These are phyloP conservation scores for Biston stratarius DNA, from an alignment of 2,888 invertebrate species.

Conservation along the genomic window DNA sequence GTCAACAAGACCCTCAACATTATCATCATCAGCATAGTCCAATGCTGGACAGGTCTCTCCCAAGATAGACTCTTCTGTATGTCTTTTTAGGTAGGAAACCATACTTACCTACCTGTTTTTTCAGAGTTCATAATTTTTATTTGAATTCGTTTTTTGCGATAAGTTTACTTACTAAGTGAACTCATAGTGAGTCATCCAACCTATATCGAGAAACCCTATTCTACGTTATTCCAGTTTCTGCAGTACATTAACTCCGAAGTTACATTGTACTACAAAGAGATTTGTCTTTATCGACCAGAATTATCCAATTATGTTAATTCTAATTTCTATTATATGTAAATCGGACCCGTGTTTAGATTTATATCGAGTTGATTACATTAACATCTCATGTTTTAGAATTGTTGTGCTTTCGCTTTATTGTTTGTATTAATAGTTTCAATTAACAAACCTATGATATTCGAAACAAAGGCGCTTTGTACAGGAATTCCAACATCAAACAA, in stretches of 20 bases:
- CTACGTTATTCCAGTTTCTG: slow-evolving; percentile 25
- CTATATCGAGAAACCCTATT: slow-evolving; percentile 19
- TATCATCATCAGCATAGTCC: no score
- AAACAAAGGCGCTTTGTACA: slow-evolving; percentile 53
- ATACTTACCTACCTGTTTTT: background rate
- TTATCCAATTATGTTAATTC: slow-evolving; percentile 55
- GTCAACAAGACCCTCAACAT: no score
- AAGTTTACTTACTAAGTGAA: slow-evolving; percentile 2
- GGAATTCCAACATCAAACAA: slow-evolving; percentile 47
- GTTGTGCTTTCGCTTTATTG: slow-evolving; percentile 39
- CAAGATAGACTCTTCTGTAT: no score
- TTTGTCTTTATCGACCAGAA: slow-evolving; percentile 54
- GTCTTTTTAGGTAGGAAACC: no score
- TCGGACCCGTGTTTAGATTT: slow-evolving; percentile 47
- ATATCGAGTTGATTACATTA: slow-evolving; percentile 51
- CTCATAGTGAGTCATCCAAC: slow-evolving; percentile 16
- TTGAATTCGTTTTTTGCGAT: slow-evolving; percentile 21
- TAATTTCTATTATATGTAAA: slow-evolving; percentile 64
- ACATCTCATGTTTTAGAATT: slow-evolving; percentile 45
- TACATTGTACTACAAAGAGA: slow-evolving; percentile 39
- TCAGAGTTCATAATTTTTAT: slow-evolving; percentile 6
- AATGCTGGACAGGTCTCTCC: no score
- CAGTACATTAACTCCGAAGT: slow-evolving; percentile 38
- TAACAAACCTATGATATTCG: slow-evolving; percentile 52
- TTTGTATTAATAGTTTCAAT: slow-evolving; percentile 49